A percentile compares a stretch with the other conserved stretches of the same genome.
phyloP scores from a whole-genome alignment of 2,113 vertebrate genomes.

The Xenopus tropicalis region UCB_Xtro_10.0 CM004444.2:129297501-129298000 shows the following conservation, averaged over 20 bases:
- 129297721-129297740: conserved; percentile 21
- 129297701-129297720: conserved; percentile 37
- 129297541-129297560: no score
- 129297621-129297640: background rate
- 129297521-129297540: no score
- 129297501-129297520: no score
- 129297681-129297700: conserved; percentile 23
- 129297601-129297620: no score
- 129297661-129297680: background rate
- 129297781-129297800: conserved; percentile 38
- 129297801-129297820: conserved; percentile 41
- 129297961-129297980: conserved; percentile 44
- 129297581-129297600: no score
- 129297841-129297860: conserved; percentile 42
- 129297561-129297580: no score
- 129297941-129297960: conserved; percentile 44
- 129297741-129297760: conserved; percentile 34
- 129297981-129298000: conserved; percentile 34
- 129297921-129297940: conserved; percentile 42
- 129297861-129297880: conserved; percentile 46
- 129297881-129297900: conserved; percentile 46
- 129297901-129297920: conserved; percentile 43
- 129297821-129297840: conserved; percentile 43
- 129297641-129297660: background rate
- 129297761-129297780: conserved; percentile 38